phyloP scores from a whole-genome alignment of 2,888 invertebrate species.

The Thera obeliscata region DNA sequence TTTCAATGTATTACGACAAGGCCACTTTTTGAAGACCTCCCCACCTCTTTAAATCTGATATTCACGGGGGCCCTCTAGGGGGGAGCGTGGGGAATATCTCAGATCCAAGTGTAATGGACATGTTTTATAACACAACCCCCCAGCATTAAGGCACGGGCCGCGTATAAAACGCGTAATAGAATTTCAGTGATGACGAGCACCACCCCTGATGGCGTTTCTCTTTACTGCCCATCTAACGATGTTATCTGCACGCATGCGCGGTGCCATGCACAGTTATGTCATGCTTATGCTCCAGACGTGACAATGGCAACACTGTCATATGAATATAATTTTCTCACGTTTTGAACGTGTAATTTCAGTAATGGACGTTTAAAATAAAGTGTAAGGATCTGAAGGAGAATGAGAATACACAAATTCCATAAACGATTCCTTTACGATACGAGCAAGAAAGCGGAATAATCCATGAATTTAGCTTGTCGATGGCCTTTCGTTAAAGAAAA shows the following conservation, averaged over 20 bases:
- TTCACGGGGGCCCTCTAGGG: slow-evolving; percentile 45
- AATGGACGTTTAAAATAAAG: slow-evolving; percentile 45
- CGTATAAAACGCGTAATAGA: slow-evolving; percentile 82
- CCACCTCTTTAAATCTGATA: slow-evolving; percentile 48
- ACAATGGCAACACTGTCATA: slow-evolving; percentile 54
- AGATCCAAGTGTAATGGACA: slow-evolving; percentile 71
- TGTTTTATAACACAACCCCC: slow-evolving; percentile 73
- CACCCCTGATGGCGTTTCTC: slow-evolving; percentile 59
- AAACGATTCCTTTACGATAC: slow-evolving; percentile 27
- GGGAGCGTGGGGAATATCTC: slow-evolving; percentile 59
- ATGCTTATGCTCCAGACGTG: slow-evolving; percentile 55
- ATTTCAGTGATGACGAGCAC: slow-evolving; percentile 75
- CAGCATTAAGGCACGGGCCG: slow-evolving; percentile 72
- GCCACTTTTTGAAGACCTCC: slow-evolving; percentile 56
- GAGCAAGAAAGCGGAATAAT: slow-evolving; percentile 32
- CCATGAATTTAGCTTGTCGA: slow-evolving; percentile 27
- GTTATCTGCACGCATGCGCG: slow-evolving; percentile 76
- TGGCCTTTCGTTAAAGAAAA: slow-evolving; percentile 29
- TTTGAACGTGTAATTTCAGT: slow-evolving; percentile 47
- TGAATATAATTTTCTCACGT: slow-evolving; percentile 52
- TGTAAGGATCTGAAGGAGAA: slow-evolving; percentile 37
- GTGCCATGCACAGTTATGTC: slow-evolving; percentile 51
- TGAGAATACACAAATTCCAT: slow-evolving; percentile 36
- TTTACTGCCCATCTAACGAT: slow-evolving; percentile 75
- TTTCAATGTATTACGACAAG: slow-evolving; percentile 68